Percentiles rank a stretch among this genome's conserved stretches.
These are phyloP conservation scores for Montipora capricornis DNA, from an alignment of 64 coral and sea anemone genomes.

Conservation along the genomic window DNA sequence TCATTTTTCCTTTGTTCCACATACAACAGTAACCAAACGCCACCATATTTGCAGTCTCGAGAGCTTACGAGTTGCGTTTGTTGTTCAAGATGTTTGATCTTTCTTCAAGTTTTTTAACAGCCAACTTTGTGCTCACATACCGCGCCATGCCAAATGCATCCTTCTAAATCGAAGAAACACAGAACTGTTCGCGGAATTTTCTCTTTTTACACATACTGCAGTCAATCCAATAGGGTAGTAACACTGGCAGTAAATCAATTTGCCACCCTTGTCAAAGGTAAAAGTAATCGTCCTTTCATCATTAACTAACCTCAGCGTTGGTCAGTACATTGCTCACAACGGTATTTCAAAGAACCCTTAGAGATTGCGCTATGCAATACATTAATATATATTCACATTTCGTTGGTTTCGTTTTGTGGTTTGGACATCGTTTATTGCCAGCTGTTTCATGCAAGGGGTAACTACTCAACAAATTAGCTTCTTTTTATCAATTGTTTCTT, in stretches of 20 bases:
- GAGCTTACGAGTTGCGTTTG: not conserved
- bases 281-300: not conserved
- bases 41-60: not conserved
- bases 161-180: not conserved
- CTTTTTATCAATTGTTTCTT: not conserved
- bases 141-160: not conserved
- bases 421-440: not conserved
- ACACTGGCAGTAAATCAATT: no score
- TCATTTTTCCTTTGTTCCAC: not conserved
- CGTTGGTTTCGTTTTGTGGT: not conserved
- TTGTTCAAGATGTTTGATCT: constrained; percentile 26
- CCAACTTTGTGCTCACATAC: constrained; percentile 4
- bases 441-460: not conserved
- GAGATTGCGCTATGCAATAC: constrained; percentile 52
- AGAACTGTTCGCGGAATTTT: no score
- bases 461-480: constrained; percentile 13
- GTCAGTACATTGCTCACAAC: constrained; percentile 6
- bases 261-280: no score
- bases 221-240: no score
- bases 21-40: not conserved
- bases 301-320: not conserved
- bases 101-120: constrained; percentile 33
- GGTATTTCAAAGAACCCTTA: constrained; percentile 13
- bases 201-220: no score
- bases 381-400: not conserved